Conservation (phyloP, 2,797 vertebrate genomes). For the Anguilla megastoma region DNA sequence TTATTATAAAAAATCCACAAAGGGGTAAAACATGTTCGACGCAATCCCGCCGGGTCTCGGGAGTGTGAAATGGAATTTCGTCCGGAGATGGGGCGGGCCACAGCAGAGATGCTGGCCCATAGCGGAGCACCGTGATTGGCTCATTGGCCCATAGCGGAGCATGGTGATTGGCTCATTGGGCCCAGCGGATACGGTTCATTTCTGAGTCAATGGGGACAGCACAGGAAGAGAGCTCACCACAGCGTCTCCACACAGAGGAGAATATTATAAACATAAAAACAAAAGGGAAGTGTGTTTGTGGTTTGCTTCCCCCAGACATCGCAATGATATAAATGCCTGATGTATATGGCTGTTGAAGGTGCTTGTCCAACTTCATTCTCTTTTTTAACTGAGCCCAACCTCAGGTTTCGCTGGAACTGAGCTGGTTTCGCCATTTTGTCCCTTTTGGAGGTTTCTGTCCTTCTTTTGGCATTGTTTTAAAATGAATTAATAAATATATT, state of each 20-base stretch:
- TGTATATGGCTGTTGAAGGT: background rate
- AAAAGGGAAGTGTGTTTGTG: background rate
- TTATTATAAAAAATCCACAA: background rate
- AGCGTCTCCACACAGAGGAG: background rate
- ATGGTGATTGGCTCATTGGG: background rate
- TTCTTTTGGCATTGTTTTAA: background rate
- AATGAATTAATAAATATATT: too few relatives aligned
- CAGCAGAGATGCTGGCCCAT: background rate
- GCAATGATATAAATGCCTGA: background rate
- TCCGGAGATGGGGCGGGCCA: background rate
- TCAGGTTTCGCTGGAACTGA: background rate
- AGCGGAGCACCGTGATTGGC: background rate
- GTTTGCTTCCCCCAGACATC: background rate
- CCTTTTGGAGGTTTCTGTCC: background rate
- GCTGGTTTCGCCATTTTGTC: background rate
- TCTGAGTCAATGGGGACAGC: slow-evolving; percentile 18
- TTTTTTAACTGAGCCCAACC: background rate
- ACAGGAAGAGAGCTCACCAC: background rate
- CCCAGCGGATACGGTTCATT: background rate
- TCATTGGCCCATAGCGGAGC: background rate
- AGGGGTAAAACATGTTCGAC: background rate
- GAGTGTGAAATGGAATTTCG: slow-evolving; percentile 15
- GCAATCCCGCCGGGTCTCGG: background rate
- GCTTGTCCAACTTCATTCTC: background rate
- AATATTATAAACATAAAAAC: background rate